Base-by-base conservation (phyloP, 1,140 invertebrate species). In the Helicoverpa zea region DNA sequence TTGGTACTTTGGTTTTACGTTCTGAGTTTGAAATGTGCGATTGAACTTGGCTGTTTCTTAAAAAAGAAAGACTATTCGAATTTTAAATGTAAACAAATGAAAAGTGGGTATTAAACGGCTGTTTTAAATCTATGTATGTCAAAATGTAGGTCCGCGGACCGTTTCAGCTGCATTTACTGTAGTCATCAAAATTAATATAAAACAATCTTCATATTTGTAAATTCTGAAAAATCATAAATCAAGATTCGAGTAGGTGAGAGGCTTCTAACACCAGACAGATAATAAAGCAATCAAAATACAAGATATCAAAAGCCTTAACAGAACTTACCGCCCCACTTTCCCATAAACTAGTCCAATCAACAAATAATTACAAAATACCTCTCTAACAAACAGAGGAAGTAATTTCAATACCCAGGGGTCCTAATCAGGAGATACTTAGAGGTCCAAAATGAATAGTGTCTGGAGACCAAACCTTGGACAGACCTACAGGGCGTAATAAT, bases 381-480 rank as follows among this genome's bases (percentile, higher is more conserved):
- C 63, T 43, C 63, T 12, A 49, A n/a, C n/a, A 16, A 14, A 29
- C 66, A 52, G 47, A 70, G 11, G 49, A 70, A 70, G 18, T 51
- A 51, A 52, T 52, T 70, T 51, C 66, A 54, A 70, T 70, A 70
- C 49, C 52, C 66, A 4, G n/a, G 66, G 66, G 66, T 5, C 47
- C 49, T 70, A 70, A 70, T 70, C 66, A 70, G 66, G n/a, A n/a
- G 43, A 43, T 70, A 52, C 49, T 70, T 70, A 54, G 51, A 29
- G 66, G 51, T 30, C 13, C 23, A 9, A 70, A 70, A 70, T 54
- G 47, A 70, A 70, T 70, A 52, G 66, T 14, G 66, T 70, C 16
- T 70, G 13, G 66, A 18, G 66, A 52, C 63, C 63, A 49, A 49
- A 49, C 63, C 43, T 70, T 54, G 49, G 14, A 23, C 49, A 29